A percentile compares a stretch with the other conserved stretches of the same genome.
phyloP scores from a whole-genome alignment of 37 sponge, comb jelly and placozoan species.

The Geodia barretti region DNA sequence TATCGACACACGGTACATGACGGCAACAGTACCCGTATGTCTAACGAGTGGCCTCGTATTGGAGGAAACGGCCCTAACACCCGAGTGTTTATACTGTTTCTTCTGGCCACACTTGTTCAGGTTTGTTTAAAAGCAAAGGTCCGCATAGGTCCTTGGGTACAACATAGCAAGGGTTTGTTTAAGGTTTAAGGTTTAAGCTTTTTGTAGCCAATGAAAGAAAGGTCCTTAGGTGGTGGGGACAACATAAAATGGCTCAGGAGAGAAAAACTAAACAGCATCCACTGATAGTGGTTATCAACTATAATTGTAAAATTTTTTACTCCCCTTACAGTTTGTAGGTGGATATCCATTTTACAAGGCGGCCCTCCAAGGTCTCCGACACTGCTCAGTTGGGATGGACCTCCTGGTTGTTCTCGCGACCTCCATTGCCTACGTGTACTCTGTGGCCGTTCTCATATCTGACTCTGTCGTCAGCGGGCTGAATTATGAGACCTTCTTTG shows the following conservation, averaged over 20 bases:
- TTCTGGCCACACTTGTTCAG: slow-evolving; percentile 55
- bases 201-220: too few species aligned
- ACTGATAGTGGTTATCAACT: too few species aligned
- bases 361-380: slow-evolving; percentile 70
- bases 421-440: slow-evolving; percentile 82
- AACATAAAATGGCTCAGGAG: too few species aligned
- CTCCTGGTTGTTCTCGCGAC: slow-evolving; percentile 86
- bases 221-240: too few species aligned
- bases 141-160: too few species aligned
- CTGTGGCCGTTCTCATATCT: slow-evolving; percentile 22
- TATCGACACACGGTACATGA: background rate
- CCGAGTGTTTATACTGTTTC: slow-evolving; percentile 40
- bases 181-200: too few species aligned
- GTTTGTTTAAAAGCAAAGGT: background rate
- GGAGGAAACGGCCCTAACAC: slow-evolving; percentile 29
- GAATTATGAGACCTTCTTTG: slow-evolving; percentile 69
- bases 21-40: background rate
- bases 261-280: too few species aligned
- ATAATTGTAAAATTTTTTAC: too few species aligned
- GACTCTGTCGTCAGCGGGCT: background rate
- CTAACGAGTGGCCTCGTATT: background rate
- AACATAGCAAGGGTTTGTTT: too few species aligned
- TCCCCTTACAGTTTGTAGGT: slow-evolving; percentile 70
- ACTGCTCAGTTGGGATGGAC: slow-evolving; percentile 88
- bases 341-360: slow-evolving; percentile 85